Evolutionary conservation across 2,888 invertebrate species (phyloP), one percentile per base, ranked within the genome.

Genomic region (Pristionchus arcanus): DNA sequence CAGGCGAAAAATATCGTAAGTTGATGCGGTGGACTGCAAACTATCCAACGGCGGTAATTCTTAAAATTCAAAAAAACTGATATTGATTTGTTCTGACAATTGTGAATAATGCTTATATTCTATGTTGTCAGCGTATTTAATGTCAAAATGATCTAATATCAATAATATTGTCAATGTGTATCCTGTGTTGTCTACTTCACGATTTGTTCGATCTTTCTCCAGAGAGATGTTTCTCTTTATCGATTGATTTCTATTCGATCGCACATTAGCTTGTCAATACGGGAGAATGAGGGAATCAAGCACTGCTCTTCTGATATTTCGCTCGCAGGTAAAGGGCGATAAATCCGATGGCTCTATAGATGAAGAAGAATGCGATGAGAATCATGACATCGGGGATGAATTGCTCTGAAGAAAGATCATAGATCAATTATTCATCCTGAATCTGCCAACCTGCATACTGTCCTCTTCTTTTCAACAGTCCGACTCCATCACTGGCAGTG

Each of bases 271-370:
- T 25, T 77, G 25, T 77, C 21, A 77, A n/a, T 37, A 28, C 55
- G 55, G 28, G 53, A 53, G 37, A 25, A 37, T n/a, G 55, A 21
- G 55, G 84, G 31, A 55, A 31, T 59, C 59, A 85, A 34, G 84
- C 55, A 59, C 49, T 53, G 89, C 63, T 42, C 71, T 92, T 92
- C n/a, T 91, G 91, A 89, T 91, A 92, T 74, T 90, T 90, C 11
- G 91, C 91, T n/a, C 93, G 86, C 25, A 92, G 59, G 19, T 90
- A 87, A 34, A 93, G 84, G 2, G 93, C 93, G 25, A 92, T 13
- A 66, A 92, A 90, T 84, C 93, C 93, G 89, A 92, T 90, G 28
- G 91, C 11, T 28, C 93, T 92, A 74, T 91, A 92, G 34, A 92
- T 77, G 89, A 93, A 87, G 74, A 92, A 90, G 34, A 93, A 92